Conservation (phyloP, 2,888 invertebrate genomes). For the Lithophane semibrunnea region DNA sequence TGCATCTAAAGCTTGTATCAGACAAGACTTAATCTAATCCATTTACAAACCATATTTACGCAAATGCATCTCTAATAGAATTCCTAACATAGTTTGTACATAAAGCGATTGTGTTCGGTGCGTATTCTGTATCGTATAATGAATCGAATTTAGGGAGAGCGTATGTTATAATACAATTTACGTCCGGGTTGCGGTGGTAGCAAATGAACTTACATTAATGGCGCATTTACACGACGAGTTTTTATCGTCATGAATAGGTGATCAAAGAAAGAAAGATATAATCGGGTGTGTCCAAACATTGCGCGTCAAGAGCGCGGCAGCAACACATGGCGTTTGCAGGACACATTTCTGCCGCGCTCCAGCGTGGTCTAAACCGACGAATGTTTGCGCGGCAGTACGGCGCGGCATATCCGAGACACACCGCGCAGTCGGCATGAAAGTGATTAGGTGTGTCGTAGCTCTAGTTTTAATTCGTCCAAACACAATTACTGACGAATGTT, state of each 20-base stretch:
- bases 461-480: too few relatives aligned
- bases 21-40: conserved; percentile 8
- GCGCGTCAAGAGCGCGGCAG: too few relatives aligned
- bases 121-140: conserved; percentile 44
- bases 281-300: too few relatives aligned
- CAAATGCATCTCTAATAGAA: conserved; percentile 45
- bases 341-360: too few relatives aligned
- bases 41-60: conserved; percentile 34
- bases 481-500: too few relatives aligned
- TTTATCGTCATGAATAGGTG: background rate
- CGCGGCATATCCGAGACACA: too few relatives aligned
- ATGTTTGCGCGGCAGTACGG: too few relatives aligned
- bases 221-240: background rate
- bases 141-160: conserved; percentile 54
- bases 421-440: too few relatives aligned
- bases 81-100: conserved; percentile 44
- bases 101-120: conserved; percentile 25
- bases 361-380: too few relatives aligned
- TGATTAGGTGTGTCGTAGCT: too few relatives aligned
- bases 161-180: conserved; percentile 49
- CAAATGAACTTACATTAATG: conserved; percentile 32
- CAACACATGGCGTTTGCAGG: too few relatives aligned
- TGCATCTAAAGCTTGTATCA: conserved; percentile 2
- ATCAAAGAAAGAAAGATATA: too few relatives aligned
- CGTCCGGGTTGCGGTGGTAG: conserved; percentile 26